These are phyloP conservation scores for Stylophora pistillata DNA, from an alignment of 64 coral and sea anemone genomes.

Conservation along the genomic window DNA sequence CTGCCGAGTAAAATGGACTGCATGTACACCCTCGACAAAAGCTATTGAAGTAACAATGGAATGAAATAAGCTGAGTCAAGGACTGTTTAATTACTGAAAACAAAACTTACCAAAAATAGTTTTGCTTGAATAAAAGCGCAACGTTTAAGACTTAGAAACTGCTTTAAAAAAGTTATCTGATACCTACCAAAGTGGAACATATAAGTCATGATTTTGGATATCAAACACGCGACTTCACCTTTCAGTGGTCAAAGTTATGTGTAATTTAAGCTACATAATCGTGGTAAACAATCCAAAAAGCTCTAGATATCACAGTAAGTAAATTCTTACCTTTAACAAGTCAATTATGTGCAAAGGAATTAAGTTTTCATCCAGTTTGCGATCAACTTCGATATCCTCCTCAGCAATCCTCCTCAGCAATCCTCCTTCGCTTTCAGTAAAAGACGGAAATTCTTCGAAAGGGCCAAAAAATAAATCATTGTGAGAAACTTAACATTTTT, in stretches of 20 bases:
- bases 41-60: no score
- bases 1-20: no score
- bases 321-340: neutral
- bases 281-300: neutral
- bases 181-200: neutral
- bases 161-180: no score
- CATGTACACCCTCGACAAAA: no score
- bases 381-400: slow-evolving; percentile 8
- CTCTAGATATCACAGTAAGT: neutral
- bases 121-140: neutral
- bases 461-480: neutral
- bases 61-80: neutral
- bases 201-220: neutral
- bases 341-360: neutral
- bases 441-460: neutral
- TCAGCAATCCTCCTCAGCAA: neutral
- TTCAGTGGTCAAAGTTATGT: neutral
- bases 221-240: neutral
- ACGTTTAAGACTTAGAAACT: neutral
- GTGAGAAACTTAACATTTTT: slow-evolving; percentile 4
- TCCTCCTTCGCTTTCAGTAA: neutral
- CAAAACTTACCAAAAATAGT: neutral
- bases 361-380: slow-evolving; percentile 11
- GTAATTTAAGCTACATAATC: neutral
- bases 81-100: neutral